These are phyloP conservation scores for Zelostemma sp. DNA, from an alignment of 1,140 invertebrate genomes.

Conservation along the genomic window DNA sequence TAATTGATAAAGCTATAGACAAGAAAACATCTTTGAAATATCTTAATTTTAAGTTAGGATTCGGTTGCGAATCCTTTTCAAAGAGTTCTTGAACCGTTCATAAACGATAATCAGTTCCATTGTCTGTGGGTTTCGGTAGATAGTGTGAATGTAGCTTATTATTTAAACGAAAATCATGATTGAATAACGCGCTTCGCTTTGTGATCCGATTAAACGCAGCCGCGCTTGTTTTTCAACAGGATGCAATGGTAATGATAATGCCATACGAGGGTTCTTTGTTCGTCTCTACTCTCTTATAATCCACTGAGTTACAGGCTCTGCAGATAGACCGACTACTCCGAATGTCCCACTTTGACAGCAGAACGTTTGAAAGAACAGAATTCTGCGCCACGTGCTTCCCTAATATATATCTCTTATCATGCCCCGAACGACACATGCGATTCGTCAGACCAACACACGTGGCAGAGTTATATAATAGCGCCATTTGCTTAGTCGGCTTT, in stretches of 20 bases:
- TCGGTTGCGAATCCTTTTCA: too few relatives aligned
- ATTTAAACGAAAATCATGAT: conserved; percentile 6
- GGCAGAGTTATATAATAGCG: conserved; percentile 35
- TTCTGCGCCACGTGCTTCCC: conserved; percentile 41
- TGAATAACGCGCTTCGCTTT: conserved; percentile 28
- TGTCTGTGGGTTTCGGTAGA: too few relatives aligned
- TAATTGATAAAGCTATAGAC: too few relatives aligned
- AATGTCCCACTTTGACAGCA: conserved; percentile 13
- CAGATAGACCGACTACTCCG: conserved; percentile 20
- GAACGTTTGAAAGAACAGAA: conserved; percentile 30
- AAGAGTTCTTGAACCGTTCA: too few relatives aligned
- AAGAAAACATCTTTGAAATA: too few relatives aligned
- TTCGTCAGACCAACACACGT: conserved; percentile 39
- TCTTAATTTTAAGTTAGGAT: too few relatives aligned
- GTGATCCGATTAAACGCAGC: conserved; percentile 44
- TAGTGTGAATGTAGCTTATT: too few relatives aligned
- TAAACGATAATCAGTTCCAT: too few relatives aligned
- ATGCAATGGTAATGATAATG: conserved; percentile 32
- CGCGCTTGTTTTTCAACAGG: conserved; percentile 29
- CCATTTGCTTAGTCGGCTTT: conserved; percentile 43
- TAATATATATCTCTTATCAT: conserved; percentile 47
- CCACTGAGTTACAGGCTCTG: conserved; percentile 17
- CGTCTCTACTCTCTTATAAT: conserved; percentile 24
- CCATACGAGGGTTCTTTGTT: conserved; percentile 32
- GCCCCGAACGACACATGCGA: conserved; percentile 42